These are phyloP conservation scores for Egretta garzetta DNA, from an alignment of 2,113 vertebrate species.

Conservation along the genomic window DNA sequence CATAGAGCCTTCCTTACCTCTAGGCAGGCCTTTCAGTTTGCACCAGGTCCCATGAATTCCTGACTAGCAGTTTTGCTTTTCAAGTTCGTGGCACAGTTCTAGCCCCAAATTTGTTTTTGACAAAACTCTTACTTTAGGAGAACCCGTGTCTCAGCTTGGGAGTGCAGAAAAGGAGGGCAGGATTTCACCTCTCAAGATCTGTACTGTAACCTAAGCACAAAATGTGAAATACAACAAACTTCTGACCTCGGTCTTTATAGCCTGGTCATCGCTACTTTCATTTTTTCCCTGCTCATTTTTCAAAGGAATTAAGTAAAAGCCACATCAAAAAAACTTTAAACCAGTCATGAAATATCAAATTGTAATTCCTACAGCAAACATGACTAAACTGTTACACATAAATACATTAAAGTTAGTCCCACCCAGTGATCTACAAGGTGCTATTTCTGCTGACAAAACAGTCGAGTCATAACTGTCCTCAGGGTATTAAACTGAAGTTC, in stretches of 20 bases:
- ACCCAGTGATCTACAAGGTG: neutral
- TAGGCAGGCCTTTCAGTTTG: neutral
- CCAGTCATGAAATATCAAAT: neutral
- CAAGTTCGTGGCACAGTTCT: neutral
- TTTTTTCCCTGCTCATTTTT: neutral
- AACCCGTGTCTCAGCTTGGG: neutral
- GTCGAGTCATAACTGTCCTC: neutral
- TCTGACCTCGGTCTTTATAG: neutral
- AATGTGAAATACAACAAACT: neutral
- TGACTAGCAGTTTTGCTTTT: neutral
- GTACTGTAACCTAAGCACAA: neutral
- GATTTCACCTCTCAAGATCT: neutral
- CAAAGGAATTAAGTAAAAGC: neutral
- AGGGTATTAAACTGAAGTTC: neutral
- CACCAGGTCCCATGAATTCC: neutral
- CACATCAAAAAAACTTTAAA: neutral
- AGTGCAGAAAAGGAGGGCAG: neutral
- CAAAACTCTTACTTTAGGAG: neutral
- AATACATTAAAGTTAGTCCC: neutral
- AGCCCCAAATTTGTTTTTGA: neutral
- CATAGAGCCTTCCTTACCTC: neutral
- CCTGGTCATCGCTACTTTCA: neutral
- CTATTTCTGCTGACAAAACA: neutral
- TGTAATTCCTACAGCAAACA: neutral
- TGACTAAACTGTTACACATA: neutral